Evolutionary conservation across 2,888 invertebrate genomes (phyloP).

Genomic region (Thymelicus lineola): DNA sequence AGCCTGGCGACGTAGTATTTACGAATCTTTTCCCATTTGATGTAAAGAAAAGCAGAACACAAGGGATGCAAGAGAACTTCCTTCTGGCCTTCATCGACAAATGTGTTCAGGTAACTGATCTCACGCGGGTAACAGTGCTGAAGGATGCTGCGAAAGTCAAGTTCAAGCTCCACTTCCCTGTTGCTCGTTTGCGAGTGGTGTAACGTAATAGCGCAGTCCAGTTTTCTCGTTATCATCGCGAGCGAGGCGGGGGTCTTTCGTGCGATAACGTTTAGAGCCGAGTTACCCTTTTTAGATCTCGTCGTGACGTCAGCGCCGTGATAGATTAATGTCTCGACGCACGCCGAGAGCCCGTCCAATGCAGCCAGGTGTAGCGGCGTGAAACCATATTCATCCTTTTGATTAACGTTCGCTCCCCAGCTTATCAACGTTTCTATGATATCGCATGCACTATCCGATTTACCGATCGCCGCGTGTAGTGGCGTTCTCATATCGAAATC

Average conservation of each 20-base stretch:
- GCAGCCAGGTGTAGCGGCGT: slow-evolving; percentile 94
- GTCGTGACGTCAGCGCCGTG: slow-evolving; percentile 96
- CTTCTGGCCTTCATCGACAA: slow-evolving; percentile 95
- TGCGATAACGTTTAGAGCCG: slow-evolving; percentile 93
- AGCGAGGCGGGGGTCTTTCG: slow-evolving; percentile 94
- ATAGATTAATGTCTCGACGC: slow-evolving; percentile 93
- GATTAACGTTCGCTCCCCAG: slow-evolving; percentile 93
- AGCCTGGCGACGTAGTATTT: slow-evolving; percentile 94
- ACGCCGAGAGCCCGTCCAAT: slow-evolving; percentile 92
- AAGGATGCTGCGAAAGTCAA: slow-evolving; percentile 92
- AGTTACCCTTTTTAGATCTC: slow-evolving; percentile 94
- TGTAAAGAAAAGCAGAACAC: slow-evolving; percentile 93
- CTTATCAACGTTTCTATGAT: slow-evolving; percentile 91
- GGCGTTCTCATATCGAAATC: slow-evolving; percentile 93
- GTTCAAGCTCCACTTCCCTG: slow-evolving; percentile 91
- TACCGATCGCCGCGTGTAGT: slow-evolving; percentile 93
- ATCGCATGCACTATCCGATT: slow-evolving; percentile 92
- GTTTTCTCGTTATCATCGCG: slow-evolving; percentile 92
- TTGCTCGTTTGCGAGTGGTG: slow-evolving; percentile 92
- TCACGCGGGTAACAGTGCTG: slow-evolving; percentile 94
- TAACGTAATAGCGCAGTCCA: slow-evolving; percentile 92
- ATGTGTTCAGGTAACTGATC: slow-evolving; percentile 93
- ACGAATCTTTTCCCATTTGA: slow-evolving; percentile 96
- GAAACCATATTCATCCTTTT: slow-evolving; percentile 93
- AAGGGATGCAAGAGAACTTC: slow-evolving; percentile 94